phyloP scores from a whole-genome alignment of 2,888 invertebrate species.

The Pristionchus mayeri region DNA sequence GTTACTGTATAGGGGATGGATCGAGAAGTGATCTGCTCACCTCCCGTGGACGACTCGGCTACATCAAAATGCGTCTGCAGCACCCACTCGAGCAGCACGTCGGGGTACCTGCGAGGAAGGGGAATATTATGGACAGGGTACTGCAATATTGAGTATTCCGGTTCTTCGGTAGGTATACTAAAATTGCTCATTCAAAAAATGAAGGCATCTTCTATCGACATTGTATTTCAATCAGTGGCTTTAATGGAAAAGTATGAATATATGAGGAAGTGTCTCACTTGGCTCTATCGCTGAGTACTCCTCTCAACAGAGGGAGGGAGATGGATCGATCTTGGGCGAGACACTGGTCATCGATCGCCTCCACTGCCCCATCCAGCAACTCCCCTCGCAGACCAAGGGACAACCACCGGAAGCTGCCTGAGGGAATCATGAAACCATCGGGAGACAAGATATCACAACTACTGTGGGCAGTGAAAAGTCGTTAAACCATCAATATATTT shows the following conservation, averaged over 20 bases:
- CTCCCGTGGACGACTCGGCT: background rate
- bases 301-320: background rate
- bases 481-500: no score
- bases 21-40: background rate
- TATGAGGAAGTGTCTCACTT: background rate
- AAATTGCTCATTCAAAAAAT: no score
- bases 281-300: background rate
- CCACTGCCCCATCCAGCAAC: conserved; percentile 12
- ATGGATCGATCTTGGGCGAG: conserved; percentile 16
- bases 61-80: conserved; percentile 20
- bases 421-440: background rate
- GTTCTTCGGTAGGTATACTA: no score
- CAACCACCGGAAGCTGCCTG: conserved; percentile 40
- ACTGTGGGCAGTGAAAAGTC: no score
- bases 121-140: background rate
- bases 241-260: background rate
- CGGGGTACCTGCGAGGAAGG: background rate
- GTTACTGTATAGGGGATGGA: background rate
- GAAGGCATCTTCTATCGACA: background rate
- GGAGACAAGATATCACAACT: no score
- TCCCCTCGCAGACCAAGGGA: background rate
- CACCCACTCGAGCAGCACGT: conserved; percentile 43
- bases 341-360: conserved; percentile 39
- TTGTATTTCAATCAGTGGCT: background rate
- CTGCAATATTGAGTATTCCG: no score